Evolutionary conservation across 2,888 invertebrate genomes (phyloP), one percentile per base, ranked within the genome.

Genomic region (Unio pictorum): DNA sequence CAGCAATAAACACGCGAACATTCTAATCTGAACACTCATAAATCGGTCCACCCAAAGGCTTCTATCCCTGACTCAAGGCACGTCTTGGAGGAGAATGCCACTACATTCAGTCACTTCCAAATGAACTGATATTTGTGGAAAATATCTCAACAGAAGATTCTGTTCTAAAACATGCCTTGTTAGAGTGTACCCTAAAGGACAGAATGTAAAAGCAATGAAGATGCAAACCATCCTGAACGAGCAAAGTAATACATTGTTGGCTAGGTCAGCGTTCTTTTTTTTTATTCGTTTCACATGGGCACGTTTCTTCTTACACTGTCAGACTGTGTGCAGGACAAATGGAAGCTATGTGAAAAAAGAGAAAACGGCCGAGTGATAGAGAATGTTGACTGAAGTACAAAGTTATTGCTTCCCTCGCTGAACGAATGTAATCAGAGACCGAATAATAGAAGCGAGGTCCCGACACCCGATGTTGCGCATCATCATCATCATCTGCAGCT

Each of bases 371-470:
- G 55, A 66, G 64, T 73, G 17, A 61, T 76, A 15, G 67, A 66
- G 61, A 62, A 65, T 55, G 45, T 68, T n/a, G 74, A 76, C 54
- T 67, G 72, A 4, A 18, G 56, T 55, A 8, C 58, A 4, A 45
- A 26, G 8, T 66, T 76, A 55, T 23, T 66, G 8, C 30, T 74
- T 59, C 69, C 69, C 18, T 67, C 61, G 8, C 45, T 76, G 23
- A n/a, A 69, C 4, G 76, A 76, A 61, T 76, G 76, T 66, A 54
- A 67, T 1, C n/a, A 61, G 17, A 74, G 70, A n/a, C 69, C 72
- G 28, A 64, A 64, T 18, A 60, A 58, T 57, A n/a, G 71, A 18
- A 62, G 56, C 8, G 72, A 76, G 55, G 73, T 72, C 30, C 70
- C 73, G 0, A 71, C 73, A 18, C 67, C 67, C 26, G 58, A 67